A percentile compares a stretch with the other conserved stretches of the same genome.
Evolutionary conservation across 2,113 vertebrate genomes (phyloP).

Genomic region (Istiophorus platypterus): DNA sequence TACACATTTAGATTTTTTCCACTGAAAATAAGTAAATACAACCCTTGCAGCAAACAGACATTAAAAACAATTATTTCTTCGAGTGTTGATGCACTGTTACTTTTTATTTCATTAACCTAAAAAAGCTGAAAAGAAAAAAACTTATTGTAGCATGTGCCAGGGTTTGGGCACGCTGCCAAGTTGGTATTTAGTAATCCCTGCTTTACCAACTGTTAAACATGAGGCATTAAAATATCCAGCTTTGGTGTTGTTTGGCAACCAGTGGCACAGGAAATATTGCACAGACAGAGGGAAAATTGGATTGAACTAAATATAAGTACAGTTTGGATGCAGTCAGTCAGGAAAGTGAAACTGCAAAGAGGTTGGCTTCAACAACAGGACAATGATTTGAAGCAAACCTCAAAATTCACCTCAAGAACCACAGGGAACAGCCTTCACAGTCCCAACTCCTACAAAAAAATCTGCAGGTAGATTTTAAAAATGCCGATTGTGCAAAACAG

Average conservation of each 20-base stretch:
- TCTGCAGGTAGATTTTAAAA: not conserved
- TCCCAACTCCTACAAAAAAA: too few species aligned
- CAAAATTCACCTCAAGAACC: not conserved
- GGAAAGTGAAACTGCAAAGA: too few species aligned
- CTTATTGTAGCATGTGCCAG: too few species aligned
- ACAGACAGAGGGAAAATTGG: not conserved
- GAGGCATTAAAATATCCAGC: not conserved
- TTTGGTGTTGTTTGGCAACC: too few species aligned
- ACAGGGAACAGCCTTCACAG: not conserved
- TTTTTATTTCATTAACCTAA: not conserved
- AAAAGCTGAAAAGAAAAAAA: not conserved
- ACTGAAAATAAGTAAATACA: not conserved
- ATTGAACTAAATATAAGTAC: not conserved
- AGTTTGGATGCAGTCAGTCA: not conserved
- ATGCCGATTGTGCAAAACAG: not conserved
- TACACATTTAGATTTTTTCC: not conserved
- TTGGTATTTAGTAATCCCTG: too few species aligned
- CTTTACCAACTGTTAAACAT: too few species aligned
- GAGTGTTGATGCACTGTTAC: not conserved
- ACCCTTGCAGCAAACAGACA: not conserved
- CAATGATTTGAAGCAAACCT: not conserved
- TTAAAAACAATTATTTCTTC: not conserved
- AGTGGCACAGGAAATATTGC: too few species aligned
- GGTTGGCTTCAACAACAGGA: not conserved
- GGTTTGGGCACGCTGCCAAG: too few species aligned